These are phyloP conservation scores for Cydia strobilella DNA, from an alignment of 1,140 invertebrate genomes.

Conservation along the genomic window DNA sequence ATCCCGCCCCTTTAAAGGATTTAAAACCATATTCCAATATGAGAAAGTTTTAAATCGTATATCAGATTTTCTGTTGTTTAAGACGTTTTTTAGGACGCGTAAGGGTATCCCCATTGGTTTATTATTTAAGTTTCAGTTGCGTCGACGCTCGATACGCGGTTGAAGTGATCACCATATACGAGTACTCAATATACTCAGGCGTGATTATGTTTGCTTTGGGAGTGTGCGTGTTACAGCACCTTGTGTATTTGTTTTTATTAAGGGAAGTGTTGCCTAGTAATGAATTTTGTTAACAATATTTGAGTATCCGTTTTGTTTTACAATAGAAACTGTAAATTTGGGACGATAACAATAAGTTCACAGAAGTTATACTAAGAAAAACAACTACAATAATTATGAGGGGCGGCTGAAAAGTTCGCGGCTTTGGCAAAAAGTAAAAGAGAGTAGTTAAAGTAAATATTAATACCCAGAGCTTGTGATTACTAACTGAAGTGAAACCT, in stretches of 20 bases:
- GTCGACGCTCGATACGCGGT: conserved; percentile 12
- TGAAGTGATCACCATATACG: conserved; percentile 14
- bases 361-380: too few relatives aligned
- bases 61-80: not conserved
- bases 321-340: too few relatives aligned
- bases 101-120: not conserved
- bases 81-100: not conserved
- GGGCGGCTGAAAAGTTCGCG: too few relatives aligned
- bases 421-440: too few relatives aligned
- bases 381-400: too few relatives aligned
- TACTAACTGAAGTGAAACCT: too few relatives aligned
- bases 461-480: too few relatives aligned
- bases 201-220: not conserved
- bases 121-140: conserved; percentile 14
- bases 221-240: not conserved
- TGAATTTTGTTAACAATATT: not conserved
- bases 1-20: too few relatives aligned
- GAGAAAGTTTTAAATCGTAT: not conserved
- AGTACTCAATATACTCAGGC: not conserved
- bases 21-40: not conserved
- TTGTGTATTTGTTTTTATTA: not conserved
- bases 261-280: not conserved
- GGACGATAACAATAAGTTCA: too few relatives aligned
- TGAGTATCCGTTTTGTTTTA: too few relatives aligned
- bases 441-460: too few relatives aligned